Conservation (phyloP, 2,888 invertebrate species). For the Pristionchus mayeri region DNA sequence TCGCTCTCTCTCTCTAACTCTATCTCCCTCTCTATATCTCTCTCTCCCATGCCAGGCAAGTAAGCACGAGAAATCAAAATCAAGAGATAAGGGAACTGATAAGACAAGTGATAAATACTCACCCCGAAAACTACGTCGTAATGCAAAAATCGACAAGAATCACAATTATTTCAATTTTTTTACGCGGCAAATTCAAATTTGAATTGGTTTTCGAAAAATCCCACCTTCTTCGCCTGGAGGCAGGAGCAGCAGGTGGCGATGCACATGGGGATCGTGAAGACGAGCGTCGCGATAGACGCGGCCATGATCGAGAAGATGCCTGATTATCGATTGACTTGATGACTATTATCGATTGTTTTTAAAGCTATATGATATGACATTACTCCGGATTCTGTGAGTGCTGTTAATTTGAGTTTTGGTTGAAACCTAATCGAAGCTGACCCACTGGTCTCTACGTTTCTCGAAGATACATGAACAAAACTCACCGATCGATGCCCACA, state of each 20-base stretch:
- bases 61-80: not conserved
- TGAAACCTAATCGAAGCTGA: not conserved
- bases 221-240: constrained; percentile 74
- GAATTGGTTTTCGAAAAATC: constrained; percentile 17
- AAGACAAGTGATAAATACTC: constrained; percentile 27
- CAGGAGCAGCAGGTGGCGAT: constrained; percentile 74
- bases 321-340: not conserved
- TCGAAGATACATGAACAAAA: not conserved
- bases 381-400: too few relatives aligned
- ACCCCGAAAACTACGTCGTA: not conserved
- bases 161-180: not conserved
- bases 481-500: constrained; percentile 72
- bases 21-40: not conserved
- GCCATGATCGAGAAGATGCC: constrained; percentile 48
- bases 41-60: not conserved
- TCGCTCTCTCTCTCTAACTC: not conserved
- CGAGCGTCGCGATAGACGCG: constrained; percentile 62
- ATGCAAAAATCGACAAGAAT: not conserved
- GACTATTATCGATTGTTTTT: too few relatives aligned
- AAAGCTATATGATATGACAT: too few relatives aligned
- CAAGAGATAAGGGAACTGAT: not conserved
- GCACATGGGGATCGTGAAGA: constrained; percentile 74
- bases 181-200: constrained; percentile 10
- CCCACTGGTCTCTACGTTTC: not conserved
- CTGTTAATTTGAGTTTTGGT: too few relatives aligned